phyloP scores from a whole-genome alignment of 2,113 vertebrate genomes.

The Coptodon bakossiorum region DNA sequence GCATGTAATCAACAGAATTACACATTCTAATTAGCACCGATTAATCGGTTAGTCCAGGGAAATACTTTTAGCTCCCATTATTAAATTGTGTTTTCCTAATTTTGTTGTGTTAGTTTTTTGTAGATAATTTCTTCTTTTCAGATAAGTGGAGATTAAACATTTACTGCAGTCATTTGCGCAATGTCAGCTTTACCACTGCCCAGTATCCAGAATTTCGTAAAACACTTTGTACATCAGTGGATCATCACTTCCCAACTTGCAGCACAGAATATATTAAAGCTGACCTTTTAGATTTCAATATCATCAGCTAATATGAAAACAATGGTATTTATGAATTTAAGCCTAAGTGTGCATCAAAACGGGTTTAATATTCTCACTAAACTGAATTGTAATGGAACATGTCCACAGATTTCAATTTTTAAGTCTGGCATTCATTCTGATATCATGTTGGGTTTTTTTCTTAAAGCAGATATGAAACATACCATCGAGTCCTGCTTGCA shows the following conservation, averaged over 20 bases:
- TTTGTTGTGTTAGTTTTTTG: background rate
- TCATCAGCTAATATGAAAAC: background rate
- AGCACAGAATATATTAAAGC: background rate
- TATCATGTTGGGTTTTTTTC: background rate
- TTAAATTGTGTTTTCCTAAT: background rate
- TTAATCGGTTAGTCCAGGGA: background rate
- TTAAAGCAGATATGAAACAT: background rate
- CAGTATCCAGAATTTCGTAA: background rate
- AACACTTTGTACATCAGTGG: too few relatives aligned
- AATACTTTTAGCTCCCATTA: background rate
- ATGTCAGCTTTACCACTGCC: background rate
- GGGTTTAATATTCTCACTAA: background rate
- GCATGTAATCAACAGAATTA: background rate
- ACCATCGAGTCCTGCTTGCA: accelerated
- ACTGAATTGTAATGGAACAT: background rate
- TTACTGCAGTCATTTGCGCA: background rate
- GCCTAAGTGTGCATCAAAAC: accelerated
- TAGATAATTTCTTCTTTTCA: background rate
- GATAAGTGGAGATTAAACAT: background rate
- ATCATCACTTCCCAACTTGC: background rate
- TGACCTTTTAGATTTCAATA: background rate
- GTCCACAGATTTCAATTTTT: background rate
- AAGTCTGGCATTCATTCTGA: background rate
- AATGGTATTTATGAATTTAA: background rate
- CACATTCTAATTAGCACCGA: background rate